A percentile compares a stretch with the other conserved stretches of the same genome.
phyloP scores from a whole-genome alignment of 64 coral and sea anemone species.

The Actinia equina region DNA sequence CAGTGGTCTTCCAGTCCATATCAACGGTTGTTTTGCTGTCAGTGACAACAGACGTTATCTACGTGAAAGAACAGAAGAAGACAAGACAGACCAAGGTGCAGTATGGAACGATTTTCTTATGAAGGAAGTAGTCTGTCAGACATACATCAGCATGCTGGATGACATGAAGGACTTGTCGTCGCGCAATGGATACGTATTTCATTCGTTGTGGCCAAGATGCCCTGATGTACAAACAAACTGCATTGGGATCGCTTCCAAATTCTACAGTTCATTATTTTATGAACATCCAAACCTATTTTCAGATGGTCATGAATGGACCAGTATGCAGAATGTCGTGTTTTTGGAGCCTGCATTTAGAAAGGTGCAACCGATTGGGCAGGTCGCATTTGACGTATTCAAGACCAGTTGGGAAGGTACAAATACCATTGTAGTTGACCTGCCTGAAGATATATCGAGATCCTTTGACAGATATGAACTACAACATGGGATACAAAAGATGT shows the following conservation, averaged over 20 bases:
- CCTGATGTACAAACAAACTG: not conserved
- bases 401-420: not conserved
- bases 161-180: slow-evolving; percentile 12
- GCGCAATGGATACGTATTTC: slow-evolving; percentile 28
- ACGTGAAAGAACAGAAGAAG: slow-evolving; percentile 57
- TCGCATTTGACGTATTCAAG: slow-evolving; percentile 60
- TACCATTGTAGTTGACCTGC: slow-evolving; percentile 51
- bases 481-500: slow-evolving; percentile 5
- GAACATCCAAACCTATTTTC: slow-evolving; percentile 34
- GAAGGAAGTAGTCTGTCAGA: slow-evolving; percentile 53
- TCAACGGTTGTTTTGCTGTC: slow-evolving; percentile 80
- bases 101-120: slow-evolving; percentile 73
- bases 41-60: slow-evolving; percentile 59
- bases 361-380: slow-evolving; percentile 30
- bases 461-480: not conserved
- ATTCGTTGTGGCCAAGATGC: slow-evolving; percentile 62
- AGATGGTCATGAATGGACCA: slow-evolving; percentile 32
- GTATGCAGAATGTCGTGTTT: slow-evolving; percentile 28
- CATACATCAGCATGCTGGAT: slow-evolving; percentile 60
- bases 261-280: slow-evolving; percentile 27
- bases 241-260: slow-evolving; percentile 1
- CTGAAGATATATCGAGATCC: slow-evolving; percentile 44
- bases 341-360: slow-evolving; percentile 46
- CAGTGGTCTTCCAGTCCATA: slow-evolving; percentile 79
- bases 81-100: slow-evolving; percentile 58